Evolutionary conservation across 1,140 invertebrate genomes (phyloP).

Genomic region (Bactericera cockerelli): DNA sequence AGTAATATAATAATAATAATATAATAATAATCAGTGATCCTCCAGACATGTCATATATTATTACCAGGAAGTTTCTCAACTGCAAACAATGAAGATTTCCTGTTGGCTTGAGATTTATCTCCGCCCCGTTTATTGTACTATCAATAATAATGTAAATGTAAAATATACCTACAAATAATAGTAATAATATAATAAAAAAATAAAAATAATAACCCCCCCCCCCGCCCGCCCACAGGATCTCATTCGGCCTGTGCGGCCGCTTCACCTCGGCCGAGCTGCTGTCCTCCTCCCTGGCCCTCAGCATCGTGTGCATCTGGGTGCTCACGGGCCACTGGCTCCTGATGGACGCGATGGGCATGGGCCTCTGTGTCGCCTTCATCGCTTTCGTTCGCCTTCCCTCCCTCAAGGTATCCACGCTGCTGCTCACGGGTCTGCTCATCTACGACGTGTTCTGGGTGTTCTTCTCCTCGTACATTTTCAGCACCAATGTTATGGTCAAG

Average conservation of each 20-base stretch:
- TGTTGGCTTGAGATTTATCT: too few relatives aligned
- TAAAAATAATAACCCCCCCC: too few relatives aligned
- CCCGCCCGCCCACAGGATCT: slow-evolving; percentile 56
- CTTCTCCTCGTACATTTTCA: slow-evolving; percentile 96
- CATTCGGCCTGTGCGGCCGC: slow-evolving; percentile 74
- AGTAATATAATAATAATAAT: too few relatives aligned
- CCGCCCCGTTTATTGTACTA: too few relatives aligned
- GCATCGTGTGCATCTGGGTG: slow-evolving; percentile 92
- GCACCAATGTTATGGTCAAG: slow-evolving; percentile 97
- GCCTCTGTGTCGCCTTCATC: slow-evolving; percentile 92
- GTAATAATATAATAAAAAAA: too few relatives aligned
- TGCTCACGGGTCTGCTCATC: slow-evolving; percentile 83
- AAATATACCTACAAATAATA: too few relatives aligned
- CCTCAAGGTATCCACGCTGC: slow-evolving; percentile 87
- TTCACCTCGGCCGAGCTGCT: slow-evolving; percentile 87
- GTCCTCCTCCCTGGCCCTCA: slow-evolving; percentile 79
- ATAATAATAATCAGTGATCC: too few relatives aligned
- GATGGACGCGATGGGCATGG: slow-evolving; percentile 97
- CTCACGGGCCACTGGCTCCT: slow-evolving; percentile 93
- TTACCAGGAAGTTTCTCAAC: too few relatives aligned
- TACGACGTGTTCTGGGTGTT: slow-evolving; percentile 99
- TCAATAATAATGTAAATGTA: too few relatives aligned
- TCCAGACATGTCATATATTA: too few relatives aligned
- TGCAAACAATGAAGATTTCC: too few relatives aligned
- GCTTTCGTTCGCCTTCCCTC: slow-evolving; percentile 89